A percentile compares a stretch with the other conserved stretches of the same genome.
Evolutionary conservation across 2,797 vertebrate genomes (phyloP).

Genomic region (Psittacula echo): DNA sequence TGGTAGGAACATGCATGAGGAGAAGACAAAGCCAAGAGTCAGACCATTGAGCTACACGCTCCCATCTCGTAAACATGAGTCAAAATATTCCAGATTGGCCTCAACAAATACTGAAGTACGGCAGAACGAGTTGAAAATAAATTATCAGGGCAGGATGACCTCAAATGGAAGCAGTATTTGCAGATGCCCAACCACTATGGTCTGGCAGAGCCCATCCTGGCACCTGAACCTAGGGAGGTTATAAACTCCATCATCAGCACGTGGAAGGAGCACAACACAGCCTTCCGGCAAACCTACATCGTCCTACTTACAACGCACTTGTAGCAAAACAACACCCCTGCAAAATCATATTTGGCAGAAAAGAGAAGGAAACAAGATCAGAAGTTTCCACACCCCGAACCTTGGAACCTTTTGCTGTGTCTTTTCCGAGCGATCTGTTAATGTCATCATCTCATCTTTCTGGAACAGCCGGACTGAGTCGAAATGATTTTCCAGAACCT

Average conservation of each 20-base stretch:
- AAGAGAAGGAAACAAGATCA: background rate
- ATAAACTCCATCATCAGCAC: accelerated
- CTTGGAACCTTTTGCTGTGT: background rate
- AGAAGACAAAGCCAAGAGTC: background rate
- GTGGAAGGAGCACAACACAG: background rate
- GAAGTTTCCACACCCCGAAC: accelerated
- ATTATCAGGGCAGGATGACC: background rate
- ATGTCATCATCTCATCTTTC: background rate
- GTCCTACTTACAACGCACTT: background rate
- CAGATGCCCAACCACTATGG: accelerated
- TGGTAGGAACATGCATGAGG: accelerated
- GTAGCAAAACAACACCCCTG: background rate
- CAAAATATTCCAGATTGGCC: background rate
- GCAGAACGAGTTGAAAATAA: background rate
- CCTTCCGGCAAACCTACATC: background rate
- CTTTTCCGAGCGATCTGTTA: background rate
- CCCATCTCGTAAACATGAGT: background rate
- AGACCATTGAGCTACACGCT: accelerated
- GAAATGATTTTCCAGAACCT: background rate
- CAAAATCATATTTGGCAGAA: background rate
- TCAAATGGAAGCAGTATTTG: background rate
- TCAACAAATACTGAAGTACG: background rate
- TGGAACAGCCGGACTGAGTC: background rate
- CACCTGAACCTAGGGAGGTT: background rate
- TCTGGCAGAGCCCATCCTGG: background rate